Evolutionary conservation across 2,113 vertebrate genomes (phyloP), one percentile per base, ranked within the genome.

Genomic region (Hyaena hyaena): DNA sequence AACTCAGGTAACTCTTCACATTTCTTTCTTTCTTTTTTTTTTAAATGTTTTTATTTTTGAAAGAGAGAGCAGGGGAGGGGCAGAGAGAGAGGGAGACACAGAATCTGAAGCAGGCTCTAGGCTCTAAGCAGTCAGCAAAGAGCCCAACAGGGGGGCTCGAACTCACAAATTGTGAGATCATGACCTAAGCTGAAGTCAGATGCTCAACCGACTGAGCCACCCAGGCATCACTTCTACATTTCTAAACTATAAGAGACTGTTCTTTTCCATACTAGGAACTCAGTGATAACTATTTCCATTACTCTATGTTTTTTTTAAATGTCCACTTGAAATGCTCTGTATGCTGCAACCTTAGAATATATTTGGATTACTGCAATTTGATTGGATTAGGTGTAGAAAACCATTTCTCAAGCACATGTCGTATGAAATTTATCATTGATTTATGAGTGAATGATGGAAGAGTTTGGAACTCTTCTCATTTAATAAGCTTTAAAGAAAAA

Each of bases 401-500:
- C 24, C 80, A 87, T 77, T 82, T 79, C 45, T 87, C 69, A 39
- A 84, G 80, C 21, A 86, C 35, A 77, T 76, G 4, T 26, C 5
- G 16, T 50, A 73, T 76, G 26, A 82, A 92, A 73, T 63, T 58
- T 8, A 94, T 10, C 65, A 94, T 31, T 26, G 48, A 50, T 95
- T 84, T 17, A 77, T 71, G 31, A 85, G 28, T 33, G 3, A 58
- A 61, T 53, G 43, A 61, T 43, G 39, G 63, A 58, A 61, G 26
- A 93, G 7, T 48, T 31, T 23, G 3, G 6, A 50, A 28, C 2
- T 69, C 24, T 76, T 77, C 83, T 10, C 28, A 33, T 83, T 88
- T 95, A 74, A 90, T 35, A 81, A 93, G 76, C 8, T 71, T 96
- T 65, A 85, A 79, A 33, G 58, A 35, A 90, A 87, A 69, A 63